phyloP scores from a whole-genome alignment of 2,888 invertebrate genomes.

The Hoplodrina ambigua region DNA sequence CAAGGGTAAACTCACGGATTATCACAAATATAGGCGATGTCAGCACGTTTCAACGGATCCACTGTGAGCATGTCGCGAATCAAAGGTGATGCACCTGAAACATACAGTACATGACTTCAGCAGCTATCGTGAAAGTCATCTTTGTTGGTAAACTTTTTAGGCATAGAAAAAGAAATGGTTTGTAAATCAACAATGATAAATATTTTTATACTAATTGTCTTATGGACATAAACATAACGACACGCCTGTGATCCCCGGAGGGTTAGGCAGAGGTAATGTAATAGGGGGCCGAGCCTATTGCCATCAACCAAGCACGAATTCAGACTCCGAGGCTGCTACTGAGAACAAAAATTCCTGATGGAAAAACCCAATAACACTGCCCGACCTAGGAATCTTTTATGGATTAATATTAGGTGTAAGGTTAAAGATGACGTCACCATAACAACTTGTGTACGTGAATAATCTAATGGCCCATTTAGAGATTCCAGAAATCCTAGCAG shows the following conservation, averaged over 20 bases:
- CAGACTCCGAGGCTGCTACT: too few relatives aligned
- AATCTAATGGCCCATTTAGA: not conserved
- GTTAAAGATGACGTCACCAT: not conserved
- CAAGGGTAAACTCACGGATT: conserved; percentile 92
- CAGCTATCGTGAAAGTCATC: not conserved
- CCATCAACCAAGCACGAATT: too few relatives aligned
- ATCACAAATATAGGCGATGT: conserved; percentile 97
- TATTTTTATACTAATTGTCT: not conserved
- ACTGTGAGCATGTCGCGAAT: conserved; percentile 98
- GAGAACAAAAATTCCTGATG: too few relatives aligned
- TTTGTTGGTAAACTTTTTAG: too few relatives aligned
- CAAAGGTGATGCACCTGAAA: conserved; percentile 96
- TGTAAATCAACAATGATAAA: not conserved
- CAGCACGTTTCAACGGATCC: conserved; percentile 96
- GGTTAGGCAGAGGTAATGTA: too few relatives aligned
- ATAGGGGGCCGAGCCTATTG: too few relatives aligned
- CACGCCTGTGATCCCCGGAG: too few relatives aligned
- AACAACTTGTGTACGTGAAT: not conserved
- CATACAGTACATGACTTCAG: conserved; percentile 12
- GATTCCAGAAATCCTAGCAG: too few relatives aligned
- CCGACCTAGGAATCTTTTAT: not conserved
- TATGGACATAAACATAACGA: not conserved
- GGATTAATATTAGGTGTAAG: not conserved
- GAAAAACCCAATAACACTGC: too few relatives aligned
- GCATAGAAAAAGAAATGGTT: too few relatives aligned